Conservation (phyloP, 2,888 invertebrate species). For the Drosophila rellima region DNA sequence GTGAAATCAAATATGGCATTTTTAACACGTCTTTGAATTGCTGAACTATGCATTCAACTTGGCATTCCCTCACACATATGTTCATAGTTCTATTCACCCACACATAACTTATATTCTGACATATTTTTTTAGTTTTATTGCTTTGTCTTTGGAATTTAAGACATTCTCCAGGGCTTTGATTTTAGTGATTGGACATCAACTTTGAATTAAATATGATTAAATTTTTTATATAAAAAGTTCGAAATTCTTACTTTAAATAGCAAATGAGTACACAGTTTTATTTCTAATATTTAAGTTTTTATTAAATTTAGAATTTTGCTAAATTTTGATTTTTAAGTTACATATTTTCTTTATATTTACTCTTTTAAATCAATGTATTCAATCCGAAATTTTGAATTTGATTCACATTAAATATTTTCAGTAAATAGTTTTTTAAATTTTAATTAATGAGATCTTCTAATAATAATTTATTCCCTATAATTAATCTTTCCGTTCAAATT, state of each 20-base stretch:
- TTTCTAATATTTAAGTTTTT: no score
- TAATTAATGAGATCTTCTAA: not conserved
- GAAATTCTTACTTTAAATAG: no score
- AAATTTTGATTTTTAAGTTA: no score
- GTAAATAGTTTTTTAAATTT: not conserved
- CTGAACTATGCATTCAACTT: conserved; percentile 10
- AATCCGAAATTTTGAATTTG: no score
- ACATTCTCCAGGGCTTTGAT: not conserved
- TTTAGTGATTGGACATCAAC: not conserved
- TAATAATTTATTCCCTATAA: not conserved
- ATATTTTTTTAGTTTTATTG: conserved; percentile 2
- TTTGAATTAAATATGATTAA: no score
- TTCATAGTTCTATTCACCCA: not conserved
- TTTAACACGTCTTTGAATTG: conserved; percentile 34
- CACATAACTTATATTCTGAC: conserved; percentile 2
- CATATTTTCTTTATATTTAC: no score
- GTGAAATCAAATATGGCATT: conserved; percentile 34
- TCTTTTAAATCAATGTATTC: no score
- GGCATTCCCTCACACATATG: not conserved
- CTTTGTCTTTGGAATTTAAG: not conserved
- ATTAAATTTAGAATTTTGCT: no score
- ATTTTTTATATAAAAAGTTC: no score
- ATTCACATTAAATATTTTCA: not conserved
- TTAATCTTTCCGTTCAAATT: not conserved
- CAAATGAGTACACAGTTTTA: no score